These are phyloP conservation scores for Anoplolepis gracilipes DNA, from an alignment of 1,140 invertebrate species.

Conservation along the genomic window DNA sequence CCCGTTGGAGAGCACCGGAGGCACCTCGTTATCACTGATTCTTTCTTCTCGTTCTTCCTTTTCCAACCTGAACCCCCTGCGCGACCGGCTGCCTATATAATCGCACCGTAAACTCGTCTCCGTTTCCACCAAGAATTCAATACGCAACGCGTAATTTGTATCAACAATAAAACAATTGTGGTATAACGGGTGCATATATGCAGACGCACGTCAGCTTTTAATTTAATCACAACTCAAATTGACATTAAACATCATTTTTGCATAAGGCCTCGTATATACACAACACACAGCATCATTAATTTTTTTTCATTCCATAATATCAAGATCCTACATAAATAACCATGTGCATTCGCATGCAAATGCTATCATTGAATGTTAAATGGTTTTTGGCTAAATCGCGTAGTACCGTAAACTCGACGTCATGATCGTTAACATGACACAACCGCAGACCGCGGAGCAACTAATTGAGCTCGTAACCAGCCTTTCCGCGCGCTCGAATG, in stretches of 20 bases:
- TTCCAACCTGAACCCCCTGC: conserved; percentile 66
- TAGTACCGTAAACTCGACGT: not conserved
- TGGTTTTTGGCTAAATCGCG: not conserved
- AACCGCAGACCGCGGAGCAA: not conserved
- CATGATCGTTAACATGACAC: not conserved
- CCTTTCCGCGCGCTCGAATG: not conserved
- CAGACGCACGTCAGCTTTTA: not conserved
- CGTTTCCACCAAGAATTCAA: conserved; percentile 1
- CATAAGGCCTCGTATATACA: not conserved
- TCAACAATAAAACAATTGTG: not conserved
- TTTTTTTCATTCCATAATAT: not conserved
- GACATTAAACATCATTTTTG: not conserved
- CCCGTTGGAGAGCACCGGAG: conserved; percentile 74
- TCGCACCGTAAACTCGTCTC: not conserved
- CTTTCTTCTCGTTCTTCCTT: conserved; percentile 69
- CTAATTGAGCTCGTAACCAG: conserved; percentile 3
- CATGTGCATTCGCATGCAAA: not conserved
- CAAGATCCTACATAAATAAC: conserved; percentile 4
- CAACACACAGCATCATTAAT: not conserved
- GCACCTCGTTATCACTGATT: conserved; percentile 83
- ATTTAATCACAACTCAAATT: not conserved
- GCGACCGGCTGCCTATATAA: conserved; percentile 20
- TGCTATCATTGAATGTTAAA: not conserved
- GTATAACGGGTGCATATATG: not conserved
- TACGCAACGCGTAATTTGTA: not conserved